phyloP scores from a whole-genome alignment of 2,888 invertebrate genomes.

The Belgica antarctica region DNA sequence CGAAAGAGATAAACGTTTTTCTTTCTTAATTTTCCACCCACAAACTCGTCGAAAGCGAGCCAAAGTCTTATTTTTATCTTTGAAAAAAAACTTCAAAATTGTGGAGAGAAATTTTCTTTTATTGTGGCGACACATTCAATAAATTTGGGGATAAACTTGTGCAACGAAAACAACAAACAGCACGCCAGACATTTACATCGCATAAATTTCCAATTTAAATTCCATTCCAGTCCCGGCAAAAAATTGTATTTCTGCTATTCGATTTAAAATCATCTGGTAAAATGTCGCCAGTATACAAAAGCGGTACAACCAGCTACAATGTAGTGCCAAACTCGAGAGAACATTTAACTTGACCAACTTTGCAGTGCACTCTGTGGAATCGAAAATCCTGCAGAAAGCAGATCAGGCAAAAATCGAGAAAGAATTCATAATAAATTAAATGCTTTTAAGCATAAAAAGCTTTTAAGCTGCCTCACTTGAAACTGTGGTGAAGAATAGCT shows the following conservation, averaged over 20 bases:
- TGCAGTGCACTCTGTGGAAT: neutral
- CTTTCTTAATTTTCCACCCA: neutral
- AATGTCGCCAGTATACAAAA: no score
- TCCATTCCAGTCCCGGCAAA: neutral
- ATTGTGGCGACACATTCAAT: slow-evolving; percentile 21
- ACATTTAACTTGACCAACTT: neutral
- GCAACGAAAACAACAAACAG: slow-evolving; percentile 6
- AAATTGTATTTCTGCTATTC: neutral
- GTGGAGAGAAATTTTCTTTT: neutral
- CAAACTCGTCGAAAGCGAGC: neutral
- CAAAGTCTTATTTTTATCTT: slow-evolving; percentile 1
- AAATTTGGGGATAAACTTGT: neutral
- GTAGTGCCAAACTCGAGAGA: no score
- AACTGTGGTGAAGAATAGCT: neutral
- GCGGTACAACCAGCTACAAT: no score
- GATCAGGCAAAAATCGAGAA: neutral
- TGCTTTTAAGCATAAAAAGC: slow-evolving; percentile 5
- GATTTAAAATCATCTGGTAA: neutral
- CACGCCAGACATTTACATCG: slow-evolving; percentile 19
- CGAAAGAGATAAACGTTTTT: slow-evolving; percentile 11
- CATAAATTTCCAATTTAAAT: slow-evolving; percentile 37
- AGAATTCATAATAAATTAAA: slow-evolving; percentile 6
- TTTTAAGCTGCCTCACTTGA: neutral
- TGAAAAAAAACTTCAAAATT: neutral
- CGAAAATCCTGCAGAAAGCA: no score